Conservation (phyloP, 2,888 invertebrate genomes). For the Incurvaria masculella region DNA sequence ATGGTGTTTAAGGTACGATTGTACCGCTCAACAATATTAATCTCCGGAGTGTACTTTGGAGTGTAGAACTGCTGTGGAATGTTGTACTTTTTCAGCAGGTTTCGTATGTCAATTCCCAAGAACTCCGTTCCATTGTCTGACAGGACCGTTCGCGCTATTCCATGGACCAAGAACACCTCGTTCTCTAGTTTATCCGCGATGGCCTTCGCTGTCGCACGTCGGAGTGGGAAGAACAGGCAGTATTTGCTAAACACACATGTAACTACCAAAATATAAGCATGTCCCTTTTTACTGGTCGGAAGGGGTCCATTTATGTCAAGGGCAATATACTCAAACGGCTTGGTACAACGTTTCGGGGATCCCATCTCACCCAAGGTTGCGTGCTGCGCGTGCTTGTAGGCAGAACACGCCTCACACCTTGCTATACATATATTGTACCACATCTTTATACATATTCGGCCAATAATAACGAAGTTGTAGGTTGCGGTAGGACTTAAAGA, state of each 20-base stretch:
- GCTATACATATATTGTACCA: slow-evolving; percentile 9
- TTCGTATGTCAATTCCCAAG: slow-evolving; percentile 1
- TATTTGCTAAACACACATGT: neutral
- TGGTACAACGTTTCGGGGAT: slow-evolving; percentile 14
- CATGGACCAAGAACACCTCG: neutral
- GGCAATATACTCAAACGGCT: slow-evolving; percentile 19
- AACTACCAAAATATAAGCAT: neutral
- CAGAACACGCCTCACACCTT: slow-evolving; percentile 12
- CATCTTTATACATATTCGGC: slow-evolving; percentile 16
- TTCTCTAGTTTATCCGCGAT: neutral
- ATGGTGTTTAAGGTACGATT: no score
- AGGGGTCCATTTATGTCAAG: slow-evolving; percentile 9
- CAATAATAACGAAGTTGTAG: slow-evolving; percentile 14
- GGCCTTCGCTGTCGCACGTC: neutral
- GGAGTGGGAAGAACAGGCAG: neutral
- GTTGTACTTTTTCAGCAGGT: slow-evolving; percentile 7
- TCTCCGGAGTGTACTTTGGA: no score
- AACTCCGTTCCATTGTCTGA: slow-evolving; percentile 9
- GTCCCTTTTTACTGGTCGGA: neutral
- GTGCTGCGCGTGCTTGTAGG: slow-evolving; percentile 12
- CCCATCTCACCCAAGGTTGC: slow-evolving; percentile 16
- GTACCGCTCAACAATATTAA: no score
- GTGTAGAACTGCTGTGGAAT: no score
- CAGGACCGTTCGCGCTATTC: neutral
- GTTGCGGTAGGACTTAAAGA: slow-evolving; percentile 18